Evolutionary conservation across 2,888 invertebrate species (phyloP).

Genomic region (Dryomyza anilis): DNA sequence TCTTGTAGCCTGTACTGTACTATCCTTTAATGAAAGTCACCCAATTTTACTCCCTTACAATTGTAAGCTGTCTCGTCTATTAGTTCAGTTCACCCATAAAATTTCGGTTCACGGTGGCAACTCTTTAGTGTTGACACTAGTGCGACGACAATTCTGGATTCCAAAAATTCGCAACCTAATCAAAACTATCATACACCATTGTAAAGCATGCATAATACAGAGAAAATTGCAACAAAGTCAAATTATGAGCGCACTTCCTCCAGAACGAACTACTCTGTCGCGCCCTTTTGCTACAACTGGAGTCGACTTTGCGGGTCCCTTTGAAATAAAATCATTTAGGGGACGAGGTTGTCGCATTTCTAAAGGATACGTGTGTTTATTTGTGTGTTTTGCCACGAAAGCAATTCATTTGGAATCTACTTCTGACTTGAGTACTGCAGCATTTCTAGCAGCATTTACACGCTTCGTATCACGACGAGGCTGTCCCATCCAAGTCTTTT

Average conservation of each 20-base stretch:
- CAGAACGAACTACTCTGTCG: neutral
- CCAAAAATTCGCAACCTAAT: too few relatives aligned
- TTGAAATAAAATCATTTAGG: neutral
- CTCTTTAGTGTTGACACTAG: too few relatives aligned
- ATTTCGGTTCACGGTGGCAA: neutral
- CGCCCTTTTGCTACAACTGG: neutral
- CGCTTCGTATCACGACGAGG: conserved; percentile 4
- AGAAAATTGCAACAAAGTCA: neutral
- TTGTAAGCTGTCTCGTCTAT: neutral
- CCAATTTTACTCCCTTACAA: neutral
- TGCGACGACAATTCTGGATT: too few relatives aligned
- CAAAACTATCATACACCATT: too few relatives aligned
- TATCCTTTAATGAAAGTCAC: neutral
- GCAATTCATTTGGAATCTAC: conserved; percentile 6
- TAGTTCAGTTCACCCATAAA: neutral
- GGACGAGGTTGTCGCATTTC: conserved; percentile 10
- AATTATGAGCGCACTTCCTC: neutral
- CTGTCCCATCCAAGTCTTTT: neutral
- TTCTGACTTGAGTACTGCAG: neutral
- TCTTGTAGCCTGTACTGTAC: neutral
- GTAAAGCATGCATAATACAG: too few relatives aligned
- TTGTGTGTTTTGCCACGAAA: conserved; percentile 5
- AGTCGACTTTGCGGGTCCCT: conserved; percentile 14
- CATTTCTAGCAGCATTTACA: conserved; percentile 3
- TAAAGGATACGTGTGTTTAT: conserved; percentile 18